Conservation (phyloP, 2,888 invertebrate species). For the Zelleria hepariella region DNA sequence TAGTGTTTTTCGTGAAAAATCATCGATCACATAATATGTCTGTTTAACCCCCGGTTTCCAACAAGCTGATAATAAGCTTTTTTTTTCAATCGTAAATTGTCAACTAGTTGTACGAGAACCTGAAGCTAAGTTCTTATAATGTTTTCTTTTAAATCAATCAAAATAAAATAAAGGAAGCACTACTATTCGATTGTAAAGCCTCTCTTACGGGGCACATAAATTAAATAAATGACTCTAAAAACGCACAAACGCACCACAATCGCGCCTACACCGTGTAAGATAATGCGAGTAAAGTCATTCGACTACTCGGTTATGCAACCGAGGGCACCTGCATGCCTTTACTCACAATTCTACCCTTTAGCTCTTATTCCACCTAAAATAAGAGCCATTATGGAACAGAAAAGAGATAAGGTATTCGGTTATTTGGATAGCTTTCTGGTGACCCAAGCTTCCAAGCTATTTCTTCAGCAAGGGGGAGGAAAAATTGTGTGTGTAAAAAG, state of each 20-base stretch:
- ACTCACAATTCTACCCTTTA: neutral
- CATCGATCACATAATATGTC: too few species aligned
- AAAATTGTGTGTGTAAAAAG: neutral
- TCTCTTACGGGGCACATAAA: too few species aligned
- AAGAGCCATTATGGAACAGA: neutral
- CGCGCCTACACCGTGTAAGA: neutral
- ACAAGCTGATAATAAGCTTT: too few species aligned
- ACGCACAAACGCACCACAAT: neutral
- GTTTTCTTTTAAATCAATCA: too few species aligned
- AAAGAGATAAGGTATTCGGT: too few species aligned
- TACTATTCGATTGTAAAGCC: neutral
- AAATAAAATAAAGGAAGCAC: neutral
- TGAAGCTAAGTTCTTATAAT: too few species aligned
- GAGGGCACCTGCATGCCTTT: neutral
- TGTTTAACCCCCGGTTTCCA: too few species aligned
- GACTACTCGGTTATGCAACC: neutral
- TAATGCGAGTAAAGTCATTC: neutral
- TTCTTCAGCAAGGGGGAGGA: neutral
- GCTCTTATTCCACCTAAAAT: neutral
- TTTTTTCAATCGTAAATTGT: too few species aligned
- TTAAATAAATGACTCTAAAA: too few species aligned
- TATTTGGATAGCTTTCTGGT: too few species aligned
- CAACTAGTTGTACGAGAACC: too few species aligned
- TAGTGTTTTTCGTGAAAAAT: too few species aligned
- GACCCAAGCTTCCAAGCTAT: neutral